These are phyloP conservation scores for Ypsolopha scabrella DNA, from an alignment of 2,888 invertebrate species.

Conservation along the genomic window DNA sequence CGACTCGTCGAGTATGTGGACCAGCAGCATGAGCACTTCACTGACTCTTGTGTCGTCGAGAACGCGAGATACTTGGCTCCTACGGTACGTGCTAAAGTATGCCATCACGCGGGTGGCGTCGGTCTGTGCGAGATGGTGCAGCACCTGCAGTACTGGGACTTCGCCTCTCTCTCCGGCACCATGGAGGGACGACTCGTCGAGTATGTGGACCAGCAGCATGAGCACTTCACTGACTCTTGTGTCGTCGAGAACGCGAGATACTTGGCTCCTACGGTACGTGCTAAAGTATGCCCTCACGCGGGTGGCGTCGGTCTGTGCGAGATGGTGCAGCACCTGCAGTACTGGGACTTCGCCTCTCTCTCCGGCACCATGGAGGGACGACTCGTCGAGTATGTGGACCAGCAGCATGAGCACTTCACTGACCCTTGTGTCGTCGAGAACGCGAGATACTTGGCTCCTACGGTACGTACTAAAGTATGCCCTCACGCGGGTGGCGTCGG, in stretches of 20 bases:
- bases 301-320: constrained; percentile 96
- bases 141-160: constrained; percentile 92
- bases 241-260: constrained; percentile 78
- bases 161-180: constrained; percentile 77
- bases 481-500: constrained; percentile 91
- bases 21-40: constrained; percentile 91
- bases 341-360: constrained; percentile 86
- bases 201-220: constrained; percentile 91
- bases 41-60: constrained; percentile 76
- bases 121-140: constrained; percentile 95
- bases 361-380: constrained; percentile 78
- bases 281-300: constrained; percentile 48
- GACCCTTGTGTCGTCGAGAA: constrained; percentile 77
- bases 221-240: constrained; percentile 85
- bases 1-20: constrained; percentile 89
- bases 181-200: constrained; percentile 82
- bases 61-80: constrained; percentile 83
- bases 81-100: constrained; percentile 50
- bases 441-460: constrained; percentile 82
- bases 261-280: constrained; percentile 76
- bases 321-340: constrained; percentile 92
- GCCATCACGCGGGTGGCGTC: constrained; percentile 89
- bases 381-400: constrained; percentile 89
- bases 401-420: constrained; percentile 90
- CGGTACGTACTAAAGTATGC: constrained; percentile 44